Base-by-base conservation (phyloP, 2,888 invertebrate species). In the Drosophila aldrichi region DNA sequence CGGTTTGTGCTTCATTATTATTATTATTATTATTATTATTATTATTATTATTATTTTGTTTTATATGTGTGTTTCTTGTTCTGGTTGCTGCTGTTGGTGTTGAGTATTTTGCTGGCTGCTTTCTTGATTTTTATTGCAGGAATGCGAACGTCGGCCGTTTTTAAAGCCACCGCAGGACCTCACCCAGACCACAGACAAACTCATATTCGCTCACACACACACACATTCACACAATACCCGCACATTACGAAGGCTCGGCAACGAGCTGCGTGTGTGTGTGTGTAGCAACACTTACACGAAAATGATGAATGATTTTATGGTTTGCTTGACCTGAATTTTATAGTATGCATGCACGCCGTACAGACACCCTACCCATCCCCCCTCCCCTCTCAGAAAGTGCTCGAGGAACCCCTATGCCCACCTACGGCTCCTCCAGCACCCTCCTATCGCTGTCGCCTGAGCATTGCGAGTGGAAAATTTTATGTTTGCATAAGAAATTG, bases 221-320 rank as follows among this genome's bases (percentile, higher is more conserved):
- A 36, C 14, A 32, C 32, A 12, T 3, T 16, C 32, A 57, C 56
- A 59, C 51, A 56, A 36, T 38, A 38, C 36, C 14, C 36, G 6
- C 25, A 46, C 62, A 77, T 69, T 63, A 55, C 48, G 73, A 77
- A 72, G 78, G 82, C 82, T 67, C 68, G 86, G 81, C 77, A 81
- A 84, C 82, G 65, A 74, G 54, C 62, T 61, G 48, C 58, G 68
- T 49, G 75, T 25, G 65, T 58, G 64, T 80, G 68, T 72, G 79
- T 75, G 79, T 72, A 57, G 77, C 88, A 90, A 89, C 87, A 82
- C 86, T 89, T 77, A 90, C 89, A 90, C 82, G 79, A 90, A 92
- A 87, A 92, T 91, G 90, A 92, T 91, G 90, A 92, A 91, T 91
- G 91, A 91, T 91, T 91, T 91, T 87, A 91, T 90, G 89, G 91